A percentile compares a stretch with the other conserved stretches of the same genome.
phyloP scores from a whole-genome alignment of 2,113 vertebrate genomes.

The Herpailurus yagouaroundi region DNA sequence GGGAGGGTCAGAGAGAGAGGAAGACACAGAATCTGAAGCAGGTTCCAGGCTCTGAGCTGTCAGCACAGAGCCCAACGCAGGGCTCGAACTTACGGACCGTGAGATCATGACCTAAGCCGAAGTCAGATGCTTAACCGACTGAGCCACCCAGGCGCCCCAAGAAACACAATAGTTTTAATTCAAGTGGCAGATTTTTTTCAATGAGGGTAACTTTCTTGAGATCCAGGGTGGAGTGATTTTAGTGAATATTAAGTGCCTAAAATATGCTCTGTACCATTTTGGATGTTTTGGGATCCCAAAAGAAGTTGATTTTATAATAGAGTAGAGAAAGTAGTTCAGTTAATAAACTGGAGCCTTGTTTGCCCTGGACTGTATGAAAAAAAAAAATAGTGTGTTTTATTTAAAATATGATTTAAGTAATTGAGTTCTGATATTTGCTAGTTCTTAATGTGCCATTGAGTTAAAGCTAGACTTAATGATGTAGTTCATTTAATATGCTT shows the following conservation, averaged over 20 bases:
- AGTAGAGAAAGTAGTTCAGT: neutral
- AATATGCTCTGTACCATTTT: neutral
- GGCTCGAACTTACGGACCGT: too few species aligned
- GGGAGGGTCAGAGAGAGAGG: too few species aligned
- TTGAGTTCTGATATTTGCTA: neutral
- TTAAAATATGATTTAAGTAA: conserved; percentile 21
- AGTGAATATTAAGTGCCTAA: neutral
- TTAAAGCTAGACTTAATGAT: neutral
- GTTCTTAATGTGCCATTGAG: neutral
- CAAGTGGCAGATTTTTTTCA: neutral
- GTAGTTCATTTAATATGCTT: neutral
- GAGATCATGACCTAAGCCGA: too few species aligned
- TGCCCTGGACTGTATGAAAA: neutral
- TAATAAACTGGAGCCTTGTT: neutral
- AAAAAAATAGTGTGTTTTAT: neutral
- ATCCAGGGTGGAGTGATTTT: neutral
- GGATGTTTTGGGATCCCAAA: neutral
- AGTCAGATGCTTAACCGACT: too few species aligned
- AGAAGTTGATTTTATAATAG: conserved; percentile 8
- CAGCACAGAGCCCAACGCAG: too few species aligned
- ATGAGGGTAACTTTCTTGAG: neutral
- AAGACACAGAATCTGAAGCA: too few species aligned
- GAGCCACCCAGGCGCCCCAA: neutral
- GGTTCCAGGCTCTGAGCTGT: too few species aligned
- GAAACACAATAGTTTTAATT: conserved; percentile 10